Evolutionary conservation across 2,113 vertebrate species (phyloP), one percentile per base, ranked within the genome.

Genomic region (Channa argus): DNA sequence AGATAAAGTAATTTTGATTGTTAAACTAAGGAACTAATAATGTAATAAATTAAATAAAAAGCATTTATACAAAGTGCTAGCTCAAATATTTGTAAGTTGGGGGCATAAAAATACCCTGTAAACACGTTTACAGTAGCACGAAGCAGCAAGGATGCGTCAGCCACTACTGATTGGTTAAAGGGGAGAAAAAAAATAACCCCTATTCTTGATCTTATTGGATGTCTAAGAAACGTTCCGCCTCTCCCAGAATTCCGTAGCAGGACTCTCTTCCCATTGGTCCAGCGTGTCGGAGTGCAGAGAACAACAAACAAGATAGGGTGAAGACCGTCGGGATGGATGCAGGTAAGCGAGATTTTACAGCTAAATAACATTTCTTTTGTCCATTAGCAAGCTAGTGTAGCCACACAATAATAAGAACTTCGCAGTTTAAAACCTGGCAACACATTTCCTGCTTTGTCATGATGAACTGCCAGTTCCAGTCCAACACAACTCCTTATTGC

Each of bases 311-410:
- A 89, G 92, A 67, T 92, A 89, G 93, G 89, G 90, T 93, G 91
- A 90, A 90, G 77, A 88, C 84, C 89, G 91, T 93, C 94, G 93
- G 93, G 89, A 95, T 95, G 94, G 94, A 95, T 93, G 93, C 94
- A 93, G 94, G 94, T 95, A 93, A 90, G 86, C 60, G 51, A 77
- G n/a, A 69, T 67, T 79, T 76, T 70, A 11, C 1, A 46, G 11
- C 38, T 39, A 79, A 78, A 74, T 61, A 49, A 51, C 39, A 12
- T 2, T 0, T 8, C 15, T 72, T 45, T 33, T 59, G 5, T 13
- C 1, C 9, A 1, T 4, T 55, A 38, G 6, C 39, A 15, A 36
- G 4, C 1, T 36, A 6, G 1, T 50, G 0, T 51, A 3, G 3
- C 1, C 1, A 8, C 3, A 44, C 8, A 67, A 6, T 14, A 64